A percentile compares a stretch with the other conserved stretches of the same genome.
phyloP scores from a whole-genome alignment of 2,888 invertebrate genomes.

The Drosophila meridionalis region DNA sequence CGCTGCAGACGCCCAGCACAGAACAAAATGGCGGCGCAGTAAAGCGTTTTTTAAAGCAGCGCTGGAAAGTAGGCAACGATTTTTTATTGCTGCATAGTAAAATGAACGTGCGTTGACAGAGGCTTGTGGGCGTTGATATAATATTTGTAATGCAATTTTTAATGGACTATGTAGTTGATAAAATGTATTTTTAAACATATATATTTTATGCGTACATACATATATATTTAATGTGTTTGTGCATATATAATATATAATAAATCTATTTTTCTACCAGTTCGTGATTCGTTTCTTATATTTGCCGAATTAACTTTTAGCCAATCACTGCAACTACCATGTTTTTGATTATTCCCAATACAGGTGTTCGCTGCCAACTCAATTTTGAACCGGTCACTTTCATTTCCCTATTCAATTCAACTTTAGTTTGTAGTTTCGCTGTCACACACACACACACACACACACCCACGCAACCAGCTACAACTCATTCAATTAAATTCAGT shows the following conservation, averaged over 20 bases:
- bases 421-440: conserved; percentile 1
- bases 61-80: conserved; percentile 36
- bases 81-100: background rate
- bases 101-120: background rate
- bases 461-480: conserved; percentile 10
- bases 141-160: background rate
- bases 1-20: conserved; percentile 27
- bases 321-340: background rate
- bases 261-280: no score
- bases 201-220: background rate
- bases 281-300: background rate
- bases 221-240: no score
- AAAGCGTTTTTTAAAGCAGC: conserved; percentile 16
- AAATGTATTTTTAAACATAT: background rate
- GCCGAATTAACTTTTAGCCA: background rate
- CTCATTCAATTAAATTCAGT: conserved; percentile 16
- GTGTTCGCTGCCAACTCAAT: background rate
- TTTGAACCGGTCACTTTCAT: background rate
- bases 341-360: background rate
- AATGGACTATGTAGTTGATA: no score
- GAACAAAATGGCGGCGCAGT: conserved; percentile 52
- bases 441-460: background rate
- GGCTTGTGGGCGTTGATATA: background rate
- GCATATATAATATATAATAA: no score
- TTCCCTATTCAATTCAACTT: conserved; percentile 5